Evolutionary conservation across 2,113 vertebrate species (phyloP).

Genomic region (Litocranius walleri): DNA sequence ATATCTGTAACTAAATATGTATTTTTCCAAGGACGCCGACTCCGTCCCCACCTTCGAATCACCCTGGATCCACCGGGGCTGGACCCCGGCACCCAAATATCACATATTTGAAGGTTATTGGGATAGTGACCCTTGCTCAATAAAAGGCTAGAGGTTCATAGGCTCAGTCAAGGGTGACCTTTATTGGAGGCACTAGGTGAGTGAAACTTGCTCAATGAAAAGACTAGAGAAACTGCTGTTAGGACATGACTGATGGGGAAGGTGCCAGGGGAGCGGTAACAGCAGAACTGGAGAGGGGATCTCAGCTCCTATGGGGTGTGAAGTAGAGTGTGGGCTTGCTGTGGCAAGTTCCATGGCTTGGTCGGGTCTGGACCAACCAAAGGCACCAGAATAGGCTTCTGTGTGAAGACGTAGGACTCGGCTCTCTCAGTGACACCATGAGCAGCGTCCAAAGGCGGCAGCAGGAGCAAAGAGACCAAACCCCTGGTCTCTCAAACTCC

Average conservation of each 20-base stretch:
- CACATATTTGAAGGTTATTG: not conserved
- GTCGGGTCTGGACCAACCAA: not conserved
- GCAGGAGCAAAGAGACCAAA: not conserved
- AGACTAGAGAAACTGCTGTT: not conserved
- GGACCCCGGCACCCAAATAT: not conserved
- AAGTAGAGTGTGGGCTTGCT: not conserved
- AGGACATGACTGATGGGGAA: not conserved
- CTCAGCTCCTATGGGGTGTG: not conserved
- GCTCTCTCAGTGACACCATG: not conserved
- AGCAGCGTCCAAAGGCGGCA: not conserved
- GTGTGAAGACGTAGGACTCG: not conserved
- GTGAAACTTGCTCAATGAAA: not conserved
- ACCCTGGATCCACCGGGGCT: too few relatives aligned
- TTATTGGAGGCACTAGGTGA: not conserved
- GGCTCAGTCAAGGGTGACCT: not conserved
- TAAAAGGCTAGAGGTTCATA: not conserved
- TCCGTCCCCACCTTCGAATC: too few relatives aligned
- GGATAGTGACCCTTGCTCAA: not conserved
- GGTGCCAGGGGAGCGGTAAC: not conserved
- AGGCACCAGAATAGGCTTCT: not conserved
- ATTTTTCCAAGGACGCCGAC: too few relatives aligned
- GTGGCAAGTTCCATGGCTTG: not conserved
- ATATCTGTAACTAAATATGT: too few relatives aligned
- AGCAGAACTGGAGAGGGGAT: fast-evolving
- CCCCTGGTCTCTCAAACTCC: not conserved